phyloP scores from a whole-genome alignment of 2,113 vertebrate genomes.

The Furnarius figulus region DNA sequence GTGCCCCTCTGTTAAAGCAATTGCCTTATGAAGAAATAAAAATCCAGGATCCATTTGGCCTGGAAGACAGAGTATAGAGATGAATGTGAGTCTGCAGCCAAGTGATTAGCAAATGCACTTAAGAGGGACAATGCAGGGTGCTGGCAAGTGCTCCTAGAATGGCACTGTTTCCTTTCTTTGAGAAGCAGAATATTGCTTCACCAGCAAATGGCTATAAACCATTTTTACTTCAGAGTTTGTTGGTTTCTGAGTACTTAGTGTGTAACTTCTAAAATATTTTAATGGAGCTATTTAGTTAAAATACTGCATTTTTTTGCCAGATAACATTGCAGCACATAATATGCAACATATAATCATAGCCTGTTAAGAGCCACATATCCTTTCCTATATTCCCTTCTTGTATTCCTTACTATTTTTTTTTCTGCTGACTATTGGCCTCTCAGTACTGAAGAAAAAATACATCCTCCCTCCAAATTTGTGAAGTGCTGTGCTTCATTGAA shows the following conservation, averaged over 20 bases:
- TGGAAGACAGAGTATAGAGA: background rate
- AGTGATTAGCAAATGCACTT: background rate
- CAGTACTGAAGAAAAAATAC: background rate
- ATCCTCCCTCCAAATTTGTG: background rate
- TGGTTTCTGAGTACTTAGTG: background rate
- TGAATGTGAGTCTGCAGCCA: background rate
- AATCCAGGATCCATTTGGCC: background rate
- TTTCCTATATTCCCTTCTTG: background rate
- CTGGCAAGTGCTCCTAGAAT: background rate
- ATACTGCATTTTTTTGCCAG: background rate
- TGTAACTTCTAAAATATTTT: background rate
- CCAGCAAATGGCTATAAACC: background rate
- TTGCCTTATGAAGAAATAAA: background rate
- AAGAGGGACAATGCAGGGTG: background rate
- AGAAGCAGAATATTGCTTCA: background rate
- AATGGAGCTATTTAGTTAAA: background rate
- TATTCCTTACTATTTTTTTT: background rate
- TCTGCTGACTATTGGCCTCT: background rate
- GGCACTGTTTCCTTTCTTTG: background rate
- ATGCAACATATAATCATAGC: background rate
- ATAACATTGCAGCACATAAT: background rate
- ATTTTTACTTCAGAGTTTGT: background rate
- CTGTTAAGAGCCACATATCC: background rate
- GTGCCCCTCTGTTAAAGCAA: background rate
- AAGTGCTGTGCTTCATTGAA: background rate